Conservation (phyloP, 2,888 invertebrate species). For the Elgonia sp. region DNA sequence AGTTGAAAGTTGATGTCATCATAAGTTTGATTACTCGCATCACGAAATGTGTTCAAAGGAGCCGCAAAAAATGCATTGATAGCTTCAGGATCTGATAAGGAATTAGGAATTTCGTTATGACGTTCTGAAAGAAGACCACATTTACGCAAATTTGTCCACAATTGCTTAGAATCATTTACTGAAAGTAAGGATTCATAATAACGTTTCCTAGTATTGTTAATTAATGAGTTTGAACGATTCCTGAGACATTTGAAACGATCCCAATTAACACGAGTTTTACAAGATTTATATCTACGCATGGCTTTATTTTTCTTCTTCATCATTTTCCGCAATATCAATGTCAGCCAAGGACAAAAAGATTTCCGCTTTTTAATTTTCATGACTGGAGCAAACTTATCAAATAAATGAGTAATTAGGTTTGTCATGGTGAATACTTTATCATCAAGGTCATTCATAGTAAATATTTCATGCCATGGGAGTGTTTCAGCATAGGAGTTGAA, state of each 20-base stretch:
- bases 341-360: neutral
- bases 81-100: neutral
- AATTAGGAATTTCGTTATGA: neutral
- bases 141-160: neutral
- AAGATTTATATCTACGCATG: neutral
- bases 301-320: neutral
- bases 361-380: neutral
- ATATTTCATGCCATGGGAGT: neutral
- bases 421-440: neutral
- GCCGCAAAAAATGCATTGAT: neutral
- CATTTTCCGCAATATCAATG: neutral
- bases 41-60: neutral
- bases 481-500: constrained; percentile 19
- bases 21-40: no score
- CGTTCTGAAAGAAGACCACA: neutral
- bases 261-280: neutral
- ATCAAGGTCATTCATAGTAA: neutral
- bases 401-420: neutral
- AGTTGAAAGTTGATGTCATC: neutral
- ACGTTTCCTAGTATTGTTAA: neutral
- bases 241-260: neutral
- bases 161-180: neutral
- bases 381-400: constrained; percentile 4
- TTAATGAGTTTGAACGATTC: neutral
- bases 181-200: neutral